Conservation (phyloP, 2,888 invertebrate genomes). For the Allolobophora icterica region DNA sequence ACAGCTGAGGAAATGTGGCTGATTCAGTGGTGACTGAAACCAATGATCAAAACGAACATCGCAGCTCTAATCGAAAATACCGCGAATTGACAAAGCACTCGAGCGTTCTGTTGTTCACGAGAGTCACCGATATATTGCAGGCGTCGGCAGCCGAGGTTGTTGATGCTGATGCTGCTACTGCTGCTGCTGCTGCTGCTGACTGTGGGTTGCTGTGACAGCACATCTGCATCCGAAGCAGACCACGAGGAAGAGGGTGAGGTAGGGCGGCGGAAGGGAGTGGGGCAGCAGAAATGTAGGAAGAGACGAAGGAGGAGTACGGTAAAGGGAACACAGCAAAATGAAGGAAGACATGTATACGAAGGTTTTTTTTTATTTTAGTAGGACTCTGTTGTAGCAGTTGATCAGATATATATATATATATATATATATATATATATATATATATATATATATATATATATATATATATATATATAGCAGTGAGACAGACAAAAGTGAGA, state of each 20-base stretch:
- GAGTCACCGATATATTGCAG: not conserved
- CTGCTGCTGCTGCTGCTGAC: not conserved
- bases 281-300: not conserved
- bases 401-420: not conserved
- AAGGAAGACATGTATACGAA: no score
- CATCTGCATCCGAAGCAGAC: not conserved
- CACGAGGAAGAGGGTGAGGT: not conserved
- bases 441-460: no score
- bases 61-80: conserved; percentile 5
- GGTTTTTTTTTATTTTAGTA: not conserved
- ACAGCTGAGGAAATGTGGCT: not conserved
- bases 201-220: not conserved
- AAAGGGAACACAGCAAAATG: not conserved
- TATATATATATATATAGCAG: no score
- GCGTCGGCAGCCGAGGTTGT: not conserved
- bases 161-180: not conserved
- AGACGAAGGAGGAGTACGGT: not conserved
- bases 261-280: not conserved
- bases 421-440: no score
- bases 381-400: not conserved
- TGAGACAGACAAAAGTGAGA: not conserved
- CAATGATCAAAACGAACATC: not conserved
- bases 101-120: not conserved
- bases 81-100: conserved; percentile 17
- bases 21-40: not conserved